A percentile compares a stretch with the other conserved stretches of the same genome.
Evolutionary conservation across 2,888 invertebrate species (phyloP).

Genomic region (Homarus gammarus): DNA sequence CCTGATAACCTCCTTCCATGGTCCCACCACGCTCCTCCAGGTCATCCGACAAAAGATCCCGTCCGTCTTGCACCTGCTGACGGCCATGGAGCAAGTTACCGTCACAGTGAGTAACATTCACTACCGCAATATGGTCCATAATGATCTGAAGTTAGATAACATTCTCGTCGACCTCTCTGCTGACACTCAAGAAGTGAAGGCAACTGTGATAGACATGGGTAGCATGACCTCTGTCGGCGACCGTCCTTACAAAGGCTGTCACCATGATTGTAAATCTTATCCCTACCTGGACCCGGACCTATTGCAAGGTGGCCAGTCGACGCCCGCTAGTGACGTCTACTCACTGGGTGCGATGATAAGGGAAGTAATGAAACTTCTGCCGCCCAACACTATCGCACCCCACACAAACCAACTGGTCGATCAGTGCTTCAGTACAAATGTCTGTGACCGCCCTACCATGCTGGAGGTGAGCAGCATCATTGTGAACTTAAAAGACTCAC

Average conservation of each 20-base stretch:
- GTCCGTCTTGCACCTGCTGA: not conserved
- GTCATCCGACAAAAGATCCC: not conserved
- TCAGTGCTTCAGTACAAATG: too few relatives aligned
- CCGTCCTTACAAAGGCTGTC: constrained; percentile 25
- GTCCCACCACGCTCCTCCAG: constrained; percentile 26
- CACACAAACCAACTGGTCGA: too few relatives aligned
- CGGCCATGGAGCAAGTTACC: constrained; percentile 39
- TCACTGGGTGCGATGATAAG: constrained; percentile 53
- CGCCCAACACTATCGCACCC: too few relatives aligned
- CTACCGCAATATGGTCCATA: constrained; percentile 36
- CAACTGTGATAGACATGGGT: constrained; percentile 47
- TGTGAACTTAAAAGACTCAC: too few relatives aligned
- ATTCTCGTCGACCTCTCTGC: constrained; percentile 3
- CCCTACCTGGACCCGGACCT: constrained; percentile 50
- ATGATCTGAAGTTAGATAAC: constrained; percentile 58
- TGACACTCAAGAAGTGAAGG: not conserved
- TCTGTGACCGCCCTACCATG: too few relatives aligned
- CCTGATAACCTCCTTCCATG: constrained; percentile 22
- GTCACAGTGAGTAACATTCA: constrained; percentile 25
- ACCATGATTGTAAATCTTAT: not conserved
- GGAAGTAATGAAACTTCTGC: too few relatives aligned
- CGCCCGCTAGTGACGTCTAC: constrained; percentile 41
- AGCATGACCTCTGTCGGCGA: constrained; percentile 22
- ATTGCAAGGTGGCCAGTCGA: constrained; percentile 24
- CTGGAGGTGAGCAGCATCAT: too few relatives aligned